These are phyloP conservation scores for Drosophila nannoptera DNA, from an alignment of 1,140 invertebrate species.

Conservation along the genomic window DNA sequence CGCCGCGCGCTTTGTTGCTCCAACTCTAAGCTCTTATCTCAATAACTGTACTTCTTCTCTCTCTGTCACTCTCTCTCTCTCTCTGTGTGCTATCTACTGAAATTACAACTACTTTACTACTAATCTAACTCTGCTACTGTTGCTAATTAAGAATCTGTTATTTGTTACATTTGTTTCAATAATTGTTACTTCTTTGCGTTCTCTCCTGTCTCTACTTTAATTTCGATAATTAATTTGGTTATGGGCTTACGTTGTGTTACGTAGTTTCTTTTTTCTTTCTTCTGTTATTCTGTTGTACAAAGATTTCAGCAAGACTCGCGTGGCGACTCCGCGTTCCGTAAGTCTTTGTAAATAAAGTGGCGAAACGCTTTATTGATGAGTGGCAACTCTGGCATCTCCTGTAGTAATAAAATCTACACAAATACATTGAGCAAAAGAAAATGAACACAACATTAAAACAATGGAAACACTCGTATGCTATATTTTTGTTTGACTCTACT, in stretches of 20 bases:
- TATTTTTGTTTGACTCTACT: conserved; percentile 18
- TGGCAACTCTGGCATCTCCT: conserved; percentile 7
- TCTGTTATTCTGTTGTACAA: conserved; percentile 60
- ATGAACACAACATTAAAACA: conserved; percentile 22
- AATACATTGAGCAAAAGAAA: conserved; percentile 24
- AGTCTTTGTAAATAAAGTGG: conserved; percentile 37
- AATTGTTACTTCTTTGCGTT: conserved; percentile 38
- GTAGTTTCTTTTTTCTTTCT: conserved; percentile 16
- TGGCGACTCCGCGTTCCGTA: conserved; percentile 32
- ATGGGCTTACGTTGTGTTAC: conserved; percentile 29
- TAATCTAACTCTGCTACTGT: conserved; percentile 38
- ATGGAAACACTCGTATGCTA: conserved; percentile 53
- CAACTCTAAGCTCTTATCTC: conserved; percentile 26
- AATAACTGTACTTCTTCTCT: conserved; percentile 30
- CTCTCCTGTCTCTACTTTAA: conserved; percentile 5
- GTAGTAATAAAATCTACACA: conserved; percentile 12
- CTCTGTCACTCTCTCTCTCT: conserved; percentile 10
- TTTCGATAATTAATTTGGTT: conserved; percentile 20
- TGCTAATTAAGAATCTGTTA: conserved; percentile 37
- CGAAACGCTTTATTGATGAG: conserved; percentile 13
- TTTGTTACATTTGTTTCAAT: conserved; percentile 30
- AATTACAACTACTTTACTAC: conserved; percentile 13
- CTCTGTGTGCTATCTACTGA: conserved; percentile 12
- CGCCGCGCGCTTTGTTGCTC: conserved; percentile 60
- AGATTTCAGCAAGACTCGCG: conserved; percentile 61